These are phyloP conservation scores for Oreortyx pictus DNA, from an alignment of 2,797 vertebrate species.

Conservation along the genomic window DNA sequence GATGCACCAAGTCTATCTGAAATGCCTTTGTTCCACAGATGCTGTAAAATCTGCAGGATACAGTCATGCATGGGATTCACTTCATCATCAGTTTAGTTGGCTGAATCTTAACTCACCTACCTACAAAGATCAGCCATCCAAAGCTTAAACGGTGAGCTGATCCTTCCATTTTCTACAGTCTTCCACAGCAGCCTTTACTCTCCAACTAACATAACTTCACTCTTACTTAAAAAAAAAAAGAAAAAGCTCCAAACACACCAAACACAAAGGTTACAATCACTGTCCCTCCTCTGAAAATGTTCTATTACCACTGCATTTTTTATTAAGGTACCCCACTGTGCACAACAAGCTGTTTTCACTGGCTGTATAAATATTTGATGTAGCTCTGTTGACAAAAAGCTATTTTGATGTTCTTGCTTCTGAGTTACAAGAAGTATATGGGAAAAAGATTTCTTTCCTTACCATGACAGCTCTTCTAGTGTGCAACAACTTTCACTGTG, in stretches of 20 bases:
- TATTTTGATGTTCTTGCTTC: conserved; percentile 76
- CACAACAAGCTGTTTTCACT: conserved; percentile 75
- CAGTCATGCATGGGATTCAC: too few relatives aligned
- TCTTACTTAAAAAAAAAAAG: background rate
- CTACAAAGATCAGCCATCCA: background rate
- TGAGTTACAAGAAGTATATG: conserved; percentile 69
- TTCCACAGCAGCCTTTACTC: background rate
- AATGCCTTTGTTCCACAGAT: too few relatives aligned
- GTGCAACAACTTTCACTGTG: conserved; percentile 20
- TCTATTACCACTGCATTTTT: conserved; percentile 81
- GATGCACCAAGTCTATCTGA: too few relatives aligned
- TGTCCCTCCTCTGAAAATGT: conserved; percentile 69
- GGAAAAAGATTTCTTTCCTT: conserved; percentile 55
- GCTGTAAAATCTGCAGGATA: too few relatives aligned
- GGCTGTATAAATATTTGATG: conserved; percentile 83
- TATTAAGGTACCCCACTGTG: conserved; percentile 80
- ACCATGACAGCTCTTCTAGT: conserved; percentile 43
- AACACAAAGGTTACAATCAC: conserved; percentile 68
- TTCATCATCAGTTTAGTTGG: background rate
- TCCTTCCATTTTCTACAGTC: background rate
- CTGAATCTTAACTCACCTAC: background rate
- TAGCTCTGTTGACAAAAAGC: conserved; percentile 76
- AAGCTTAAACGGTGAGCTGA: background rate
- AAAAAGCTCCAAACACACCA: background rate
- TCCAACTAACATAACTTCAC: background rate